phyloP scores from a whole-genome alignment of 2,797 vertebrate species.

The Notolepis coatsorum region DNA sequence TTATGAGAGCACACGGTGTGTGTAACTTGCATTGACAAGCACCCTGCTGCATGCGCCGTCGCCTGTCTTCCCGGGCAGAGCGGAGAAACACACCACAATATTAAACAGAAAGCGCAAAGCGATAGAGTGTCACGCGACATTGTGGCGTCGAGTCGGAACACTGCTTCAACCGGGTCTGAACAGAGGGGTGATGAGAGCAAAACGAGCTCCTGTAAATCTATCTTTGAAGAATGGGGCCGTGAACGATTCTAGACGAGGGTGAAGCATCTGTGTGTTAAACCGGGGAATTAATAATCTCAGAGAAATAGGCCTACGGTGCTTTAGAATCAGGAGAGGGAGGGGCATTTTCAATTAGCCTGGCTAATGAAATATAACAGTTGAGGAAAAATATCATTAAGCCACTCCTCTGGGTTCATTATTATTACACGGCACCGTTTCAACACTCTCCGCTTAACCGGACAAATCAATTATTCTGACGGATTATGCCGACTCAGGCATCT shows the following conservation, averaged over 20 bases:
- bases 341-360: conserved; percentile 60
- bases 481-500: conserved; percentile 41
- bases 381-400: conserved; percentile 50
- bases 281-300: conserved; percentile 39
- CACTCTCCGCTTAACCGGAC: conserved; percentile 53
- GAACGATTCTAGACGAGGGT: conserved; percentile 24
- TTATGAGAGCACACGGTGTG: conserved; percentile 27
- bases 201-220: conserved; percentile 24
- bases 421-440: conserved; percentile 41
- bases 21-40: conserved; percentile 24
- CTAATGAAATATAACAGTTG: conserved; percentile 65
- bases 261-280: conserved; percentile 32
- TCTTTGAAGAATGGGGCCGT: neutral
- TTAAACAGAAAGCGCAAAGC: too few species aligned
- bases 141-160: too few species aligned
- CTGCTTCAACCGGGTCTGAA: neutral
- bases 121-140: too few species aligned
- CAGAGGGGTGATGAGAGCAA: conserved; percentile 1
- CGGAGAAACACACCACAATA: conserved; percentile 24
- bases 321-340: conserved; percentile 29
- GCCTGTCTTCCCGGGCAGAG: conserved; percentile 23
- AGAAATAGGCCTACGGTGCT: conserved; percentile 40
- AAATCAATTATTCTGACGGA: conserved; percentile 67
- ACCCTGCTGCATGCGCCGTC: conserved; percentile 36
- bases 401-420: conserved; percentile 45